These are phyloP conservation scores for Bambusicola thoracicus DNA, from an alignment of 2,113 vertebrate genomes.

Conservation along the genomic window DNA sequence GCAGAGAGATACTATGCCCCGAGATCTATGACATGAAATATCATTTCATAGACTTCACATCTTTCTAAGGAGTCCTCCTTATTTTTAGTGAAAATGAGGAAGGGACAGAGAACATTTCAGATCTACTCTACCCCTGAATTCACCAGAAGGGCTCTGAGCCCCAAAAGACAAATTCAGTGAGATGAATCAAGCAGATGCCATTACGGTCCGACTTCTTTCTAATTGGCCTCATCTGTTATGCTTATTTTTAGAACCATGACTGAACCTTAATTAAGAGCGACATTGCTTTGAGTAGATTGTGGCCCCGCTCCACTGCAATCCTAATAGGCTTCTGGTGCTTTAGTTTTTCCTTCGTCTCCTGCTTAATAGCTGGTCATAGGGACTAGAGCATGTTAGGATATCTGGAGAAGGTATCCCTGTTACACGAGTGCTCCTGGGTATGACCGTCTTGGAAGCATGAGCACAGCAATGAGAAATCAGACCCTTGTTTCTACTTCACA, in stretches of 20 bases:
- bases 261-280: conserved; percentile 59
- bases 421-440: fast-evolving
- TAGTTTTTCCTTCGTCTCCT: conserved; percentile 53
- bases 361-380: not conserved
- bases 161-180: not conserved
- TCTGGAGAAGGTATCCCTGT: not conserved
- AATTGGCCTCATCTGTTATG: conserved; percentile 36
- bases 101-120: not conserved
- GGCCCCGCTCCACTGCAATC: not conserved
- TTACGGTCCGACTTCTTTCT: not conserved
- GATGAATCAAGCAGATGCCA: not conserved
- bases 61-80: not conserved
- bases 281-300: conserved; percentile 41
- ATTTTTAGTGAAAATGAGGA: not conserved
- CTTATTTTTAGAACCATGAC: conserved; percentile 63
- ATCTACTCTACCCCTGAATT: not conserved
- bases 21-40: not conserved
- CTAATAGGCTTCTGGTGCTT: conserved; percentile 68
- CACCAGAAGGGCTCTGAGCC: not conserved
- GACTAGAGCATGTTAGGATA: fast-evolving
- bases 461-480: fast-evolving
- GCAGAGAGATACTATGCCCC: not conserved
- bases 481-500: not conserved
- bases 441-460: not conserved
- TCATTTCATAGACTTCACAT: not conserved